Conservation (phyloP, 2,113 vertebrate species). For the Strigops habroptila region DNA sequence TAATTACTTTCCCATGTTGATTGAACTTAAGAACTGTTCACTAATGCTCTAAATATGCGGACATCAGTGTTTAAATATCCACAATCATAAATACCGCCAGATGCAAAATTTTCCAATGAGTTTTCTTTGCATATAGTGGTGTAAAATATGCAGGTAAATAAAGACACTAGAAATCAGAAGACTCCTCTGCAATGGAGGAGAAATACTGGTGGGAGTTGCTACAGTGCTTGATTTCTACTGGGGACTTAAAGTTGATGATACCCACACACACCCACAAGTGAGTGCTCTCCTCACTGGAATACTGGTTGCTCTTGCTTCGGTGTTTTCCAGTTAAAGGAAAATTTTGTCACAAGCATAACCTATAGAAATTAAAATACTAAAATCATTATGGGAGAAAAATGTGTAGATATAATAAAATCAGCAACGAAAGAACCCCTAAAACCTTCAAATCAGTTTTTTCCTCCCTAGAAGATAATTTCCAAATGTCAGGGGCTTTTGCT, state of each 20-base stretch:
- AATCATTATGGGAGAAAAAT: not conserved
- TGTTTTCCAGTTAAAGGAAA: not conserved
- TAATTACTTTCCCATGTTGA: not conserved
- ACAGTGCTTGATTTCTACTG: not conserved
- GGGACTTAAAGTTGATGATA: not conserved
- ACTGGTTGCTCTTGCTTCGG: not conserved
- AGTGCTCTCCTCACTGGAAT: not conserved
- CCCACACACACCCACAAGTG: not conserved
- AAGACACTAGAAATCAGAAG: not conserved
- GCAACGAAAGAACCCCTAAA: not conserved
- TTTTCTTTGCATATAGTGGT: not conserved
- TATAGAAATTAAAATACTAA: not conserved
- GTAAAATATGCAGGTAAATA: not conserved
- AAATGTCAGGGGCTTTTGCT: not conserved
- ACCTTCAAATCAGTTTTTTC: not conserved
- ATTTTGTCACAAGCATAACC: not conserved
- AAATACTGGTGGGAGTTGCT: not conserved
- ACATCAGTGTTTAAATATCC: not conserved
- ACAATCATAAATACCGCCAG: not conserved
- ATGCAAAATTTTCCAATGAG: not conserved
- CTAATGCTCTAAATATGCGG: not conserved
- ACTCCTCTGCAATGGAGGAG: not conserved
- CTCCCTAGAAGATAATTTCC: not conserved
- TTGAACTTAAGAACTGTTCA: not conserved
- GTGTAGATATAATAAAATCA: not conserved